Evolutionary conservation across 2,888 invertebrate species (phyloP).

Genomic region (Eueremaeus valkanovi): DNA sequence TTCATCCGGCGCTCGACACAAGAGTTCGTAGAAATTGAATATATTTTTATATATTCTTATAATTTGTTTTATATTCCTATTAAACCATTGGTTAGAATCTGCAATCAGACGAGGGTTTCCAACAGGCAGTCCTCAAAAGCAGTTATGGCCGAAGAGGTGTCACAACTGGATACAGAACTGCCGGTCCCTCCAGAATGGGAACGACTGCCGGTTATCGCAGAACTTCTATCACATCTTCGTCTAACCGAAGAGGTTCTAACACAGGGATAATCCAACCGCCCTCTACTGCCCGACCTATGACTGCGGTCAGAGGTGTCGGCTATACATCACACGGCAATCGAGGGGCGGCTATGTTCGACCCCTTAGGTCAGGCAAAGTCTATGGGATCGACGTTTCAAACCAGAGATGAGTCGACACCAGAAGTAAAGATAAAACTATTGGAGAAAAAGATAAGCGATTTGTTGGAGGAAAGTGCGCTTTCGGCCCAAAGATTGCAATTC

Average conservation of each 20-base stretch:
- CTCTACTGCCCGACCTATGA: conserved; percentile 71
- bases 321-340: conserved; percentile 65
- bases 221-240: conserved; percentile 21
- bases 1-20: conserved; percentile 63
- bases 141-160: conserved; percentile 63
- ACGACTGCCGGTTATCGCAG: conserved; percentile 44
- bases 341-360: conserved; percentile 61
- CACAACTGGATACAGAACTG: conserved; percentile 47
- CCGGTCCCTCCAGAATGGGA: conserved; percentile 49
- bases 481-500: conserved; percentile 63
- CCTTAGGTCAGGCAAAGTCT: conserved; percentile 64
- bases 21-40: conserved; percentile 41
- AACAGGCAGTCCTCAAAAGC: conserved; percentile 66
- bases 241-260: conserved; percentile 44
- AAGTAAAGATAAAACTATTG: conserved; percentile 82
- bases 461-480: conserved; percentile 82
- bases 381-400: conserved; percentile 57
- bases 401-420: conserved; percentile 57
- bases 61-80: background rate
- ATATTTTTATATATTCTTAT: background rate
- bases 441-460: conserved; percentile 83
- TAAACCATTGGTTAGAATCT: conserved; percentile 57
- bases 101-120: conserved; percentile 68
- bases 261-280: conserved; percentile 20
- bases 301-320: conserved; percentile 92